Evolutionary conservation across 2,888 invertebrate genomes (phyloP).

Genomic region (Lithophane leautieri): DNA sequence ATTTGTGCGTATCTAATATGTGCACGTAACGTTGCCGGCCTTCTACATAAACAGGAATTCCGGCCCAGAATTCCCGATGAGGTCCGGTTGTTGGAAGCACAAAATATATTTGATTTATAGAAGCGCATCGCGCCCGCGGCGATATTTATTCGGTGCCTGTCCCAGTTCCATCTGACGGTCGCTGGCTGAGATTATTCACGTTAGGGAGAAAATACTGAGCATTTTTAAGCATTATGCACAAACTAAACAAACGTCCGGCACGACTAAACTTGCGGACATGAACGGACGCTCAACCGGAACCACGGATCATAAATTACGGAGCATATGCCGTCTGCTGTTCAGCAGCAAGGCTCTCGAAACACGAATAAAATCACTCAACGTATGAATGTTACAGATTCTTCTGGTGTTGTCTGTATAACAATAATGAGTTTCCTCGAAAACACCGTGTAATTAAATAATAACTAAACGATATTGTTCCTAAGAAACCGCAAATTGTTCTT

Average conservation of each 20-base stretch:
- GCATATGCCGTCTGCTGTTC: constrained; percentile 28
- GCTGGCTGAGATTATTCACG: constrained; percentile 17
- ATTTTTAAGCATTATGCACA: constrained; percentile 39
- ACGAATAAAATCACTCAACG: constrained; percentile 14
- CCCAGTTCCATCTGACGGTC: neutral
- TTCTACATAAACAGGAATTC: constrained; percentile 33
- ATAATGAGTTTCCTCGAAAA: neutral
- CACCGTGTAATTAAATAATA: neutral
- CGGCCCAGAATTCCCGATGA: constrained; percentile 32
- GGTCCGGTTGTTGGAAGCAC: constrained; percentile 26
- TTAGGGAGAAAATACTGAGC: constrained; percentile 1
- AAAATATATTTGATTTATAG: constrained; percentile 35
- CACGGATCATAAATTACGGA: constrained; percentile 38
- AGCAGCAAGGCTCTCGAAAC: constrained; percentile 1
- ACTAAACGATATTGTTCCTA: neutral
- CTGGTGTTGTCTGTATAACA: no score
- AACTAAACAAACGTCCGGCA: constrained; percentile 27
- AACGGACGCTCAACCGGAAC: constrained; percentile 7
- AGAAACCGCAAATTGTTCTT: neutral
- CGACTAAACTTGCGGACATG: constrained; percentile 30
- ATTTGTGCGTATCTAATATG: constrained; percentile 26
- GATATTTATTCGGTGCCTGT: neutral
- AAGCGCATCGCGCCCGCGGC: neutral
- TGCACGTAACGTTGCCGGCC: constrained; percentile 23
- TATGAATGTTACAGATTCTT: no score